These are phyloP conservation scores for Gobio gobio DNA, from an alignment of 2,113 vertebrate species.

Conservation along the genomic window DNA sequence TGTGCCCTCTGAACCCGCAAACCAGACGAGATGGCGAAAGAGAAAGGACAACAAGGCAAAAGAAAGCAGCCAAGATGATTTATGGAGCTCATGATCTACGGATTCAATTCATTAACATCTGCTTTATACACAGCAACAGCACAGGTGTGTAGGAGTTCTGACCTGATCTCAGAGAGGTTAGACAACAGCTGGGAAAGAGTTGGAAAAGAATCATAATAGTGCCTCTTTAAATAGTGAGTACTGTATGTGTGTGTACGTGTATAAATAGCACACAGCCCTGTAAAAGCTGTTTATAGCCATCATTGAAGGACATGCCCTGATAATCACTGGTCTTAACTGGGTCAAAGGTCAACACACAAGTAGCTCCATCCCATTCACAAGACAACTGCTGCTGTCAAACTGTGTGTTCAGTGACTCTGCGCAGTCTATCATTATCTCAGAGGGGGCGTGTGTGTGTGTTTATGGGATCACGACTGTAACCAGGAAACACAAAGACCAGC, in stretches of 20 bases:
- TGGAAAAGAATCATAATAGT: background rate
- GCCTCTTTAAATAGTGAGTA: background rate
- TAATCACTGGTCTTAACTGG: slow-evolving; percentile 8
- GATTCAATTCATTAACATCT: background rate
- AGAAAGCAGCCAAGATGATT: background rate
- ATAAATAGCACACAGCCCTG: background rate
- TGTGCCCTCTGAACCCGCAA: background rate
- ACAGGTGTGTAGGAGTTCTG: background rate
- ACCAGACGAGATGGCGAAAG: background rate
- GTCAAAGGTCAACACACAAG: slow-evolving; percentile 33
- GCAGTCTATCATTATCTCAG: slow-evolving; percentile 30
- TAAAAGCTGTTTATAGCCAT: slow-evolving; percentile 6
- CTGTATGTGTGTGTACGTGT: background rate
- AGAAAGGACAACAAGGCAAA: background rate
- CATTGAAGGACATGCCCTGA: slow-evolving; percentile 5
- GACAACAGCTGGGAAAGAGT: no score
- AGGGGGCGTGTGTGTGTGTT: slow-evolving; percentile 10
- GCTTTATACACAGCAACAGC: background rate
- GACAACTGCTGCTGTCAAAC: slow-evolving; percentile 5
- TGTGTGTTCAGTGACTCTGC: background rate
- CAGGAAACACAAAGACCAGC: slow-evolving; percentile 57
- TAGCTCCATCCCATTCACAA: slow-evolving; percentile 26
- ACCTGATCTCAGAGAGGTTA: no score
- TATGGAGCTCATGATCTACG: background rate
- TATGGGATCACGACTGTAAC: slow-evolving; percentile 46